phyloP scores from a whole-genome alignment of 1,140 invertebrate species.

The Drosophila parvula region DNA sequence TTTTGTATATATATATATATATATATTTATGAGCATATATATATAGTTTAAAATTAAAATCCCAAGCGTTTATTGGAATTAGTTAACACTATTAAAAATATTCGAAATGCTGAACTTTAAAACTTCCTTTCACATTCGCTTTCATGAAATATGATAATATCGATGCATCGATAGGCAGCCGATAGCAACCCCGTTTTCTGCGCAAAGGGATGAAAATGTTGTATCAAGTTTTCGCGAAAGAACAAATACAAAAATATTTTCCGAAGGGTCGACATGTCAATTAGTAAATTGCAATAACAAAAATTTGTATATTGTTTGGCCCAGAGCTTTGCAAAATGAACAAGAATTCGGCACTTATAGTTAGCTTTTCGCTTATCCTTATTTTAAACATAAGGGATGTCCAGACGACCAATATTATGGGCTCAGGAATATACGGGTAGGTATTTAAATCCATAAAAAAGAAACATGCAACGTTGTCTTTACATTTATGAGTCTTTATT shows the following conservation, averaged over 20 bases:
- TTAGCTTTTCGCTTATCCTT: constrained; percentile 5
- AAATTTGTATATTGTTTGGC: background rate
- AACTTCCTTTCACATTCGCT: too few species aligned
- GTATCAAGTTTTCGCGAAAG: constrained; percentile 37
- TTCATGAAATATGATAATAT: background rate
- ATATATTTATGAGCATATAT: too few species aligned
- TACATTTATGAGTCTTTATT: background rate
- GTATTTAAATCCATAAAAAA: constrained; percentile 11
- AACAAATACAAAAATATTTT: constrained; percentile 44
- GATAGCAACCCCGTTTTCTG: constrained; percentile 18
- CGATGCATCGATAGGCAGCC: constrained; percentile 32
- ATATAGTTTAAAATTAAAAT: too few species aligned
- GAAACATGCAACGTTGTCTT: background rate
- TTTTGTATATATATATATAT: too few species aligned
- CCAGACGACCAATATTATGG: constrained; percentile 6
- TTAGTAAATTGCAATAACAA: constrained; percentile 25
- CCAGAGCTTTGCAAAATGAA: constrained; percentile 18
- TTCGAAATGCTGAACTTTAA: too few species aligned
- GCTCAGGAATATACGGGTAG: constrained; percentile 43
- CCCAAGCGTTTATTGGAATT: too few species aligned
- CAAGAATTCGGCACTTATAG: constrained; percentile 12
- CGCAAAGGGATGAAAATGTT: constrained; percentile 38
- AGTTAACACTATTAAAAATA: too few species aligned
- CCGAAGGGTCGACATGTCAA: constrained; percentile 22
- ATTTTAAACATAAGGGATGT: constrained; percentile 7